phyloP scores from a whole-genome alignment of 2,797 vertebrate species.

The Sylvia borin region DNA sequence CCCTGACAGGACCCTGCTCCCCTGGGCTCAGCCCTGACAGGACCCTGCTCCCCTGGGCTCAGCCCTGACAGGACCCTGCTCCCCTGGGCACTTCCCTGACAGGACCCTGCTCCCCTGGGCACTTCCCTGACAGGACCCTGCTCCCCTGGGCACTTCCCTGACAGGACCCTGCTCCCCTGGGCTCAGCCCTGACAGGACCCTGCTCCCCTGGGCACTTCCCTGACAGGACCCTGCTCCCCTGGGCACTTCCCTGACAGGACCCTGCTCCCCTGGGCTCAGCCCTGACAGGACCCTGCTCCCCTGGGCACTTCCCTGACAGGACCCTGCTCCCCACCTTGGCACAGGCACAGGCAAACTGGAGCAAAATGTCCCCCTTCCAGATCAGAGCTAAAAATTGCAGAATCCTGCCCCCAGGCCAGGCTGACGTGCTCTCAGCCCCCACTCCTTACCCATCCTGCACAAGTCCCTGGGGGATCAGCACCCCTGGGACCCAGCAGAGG shows the following conservation, averaged over 20 bases:
- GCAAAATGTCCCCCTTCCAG: rapidly evolving
- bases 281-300: no score
- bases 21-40: not conserved
- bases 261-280: not conserved
- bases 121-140: not conserved
- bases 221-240: not conserved
- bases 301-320: no score
- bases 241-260: not conserved
- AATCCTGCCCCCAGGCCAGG: not conserved
- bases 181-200: not conserved
- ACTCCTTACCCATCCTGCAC: not conserved
- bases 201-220: rapidly evolving
- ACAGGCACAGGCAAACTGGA: not conserved
- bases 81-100: not conserved
- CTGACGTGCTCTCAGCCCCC: not conserved
- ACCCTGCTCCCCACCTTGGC: rapidly evolving
- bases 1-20: not conserved
- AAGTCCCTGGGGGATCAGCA: not conserved
- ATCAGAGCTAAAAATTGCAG: rapidly evolving
- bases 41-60: not conserved
- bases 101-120: not conserved
- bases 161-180: not conserved
- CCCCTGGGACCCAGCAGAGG: not conserved
- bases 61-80: not conserved
- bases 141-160: not conserved